phyloP scores from a whole-genome alignment of 1,140 invertebrate genomes.

The Aculops lycopersici region DNA sequence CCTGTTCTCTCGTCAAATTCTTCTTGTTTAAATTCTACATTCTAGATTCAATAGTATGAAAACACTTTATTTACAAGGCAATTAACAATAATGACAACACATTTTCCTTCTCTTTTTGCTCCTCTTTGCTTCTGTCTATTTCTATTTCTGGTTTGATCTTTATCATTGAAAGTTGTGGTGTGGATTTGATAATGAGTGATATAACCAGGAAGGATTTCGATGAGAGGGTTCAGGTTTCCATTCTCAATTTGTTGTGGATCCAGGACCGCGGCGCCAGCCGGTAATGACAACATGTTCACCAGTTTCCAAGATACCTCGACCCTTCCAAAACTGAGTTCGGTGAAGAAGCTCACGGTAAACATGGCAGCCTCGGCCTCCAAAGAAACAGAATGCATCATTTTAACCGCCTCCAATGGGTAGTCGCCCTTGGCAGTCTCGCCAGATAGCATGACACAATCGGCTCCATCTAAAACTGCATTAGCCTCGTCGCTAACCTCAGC shows the following conservation, averaged over 20 bases:
- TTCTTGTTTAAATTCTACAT: too few relatives aligned
- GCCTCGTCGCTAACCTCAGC: constrained; percentile 86
- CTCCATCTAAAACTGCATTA: constrained; percentile 79
- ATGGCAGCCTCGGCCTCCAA: constrained; percentile 86
- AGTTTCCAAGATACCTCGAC: constrained; percentile 44
- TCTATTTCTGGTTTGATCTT: too few relatives aligned
- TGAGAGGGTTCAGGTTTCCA: constrained; percentile 17
- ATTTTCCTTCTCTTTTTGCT: too few relatives aligned
- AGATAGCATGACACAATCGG: constrained; percentile 87
- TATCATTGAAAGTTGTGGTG: too few relatives aligned
- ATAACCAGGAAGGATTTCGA: too few relatives aligned
- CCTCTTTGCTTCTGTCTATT: too few relatives aligned
- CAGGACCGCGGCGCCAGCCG: constrained; percentile 77
- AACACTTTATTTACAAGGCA: too few relatives aligned
- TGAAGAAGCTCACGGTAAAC: constrained; percentile 43
- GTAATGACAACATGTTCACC: constrained; percentile 76
- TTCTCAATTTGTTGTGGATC: constrained; percentile 77
- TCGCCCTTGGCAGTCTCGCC: constrained; percentile 79
- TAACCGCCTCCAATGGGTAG: constrained; percentile 17
- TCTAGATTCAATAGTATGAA: too few relatives aligned
- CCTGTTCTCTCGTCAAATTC: too few relatives aligned
- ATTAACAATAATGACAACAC: too few relatives aligned
- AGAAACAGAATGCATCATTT: constrained; percentile 57
- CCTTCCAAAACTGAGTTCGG: constrained; percentile 29
- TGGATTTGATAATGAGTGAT: too few relatives aligned